phyloP scores from a whole-genome alignment of 2,113 vertebrate genomes.

The Solea solea region DNA sequence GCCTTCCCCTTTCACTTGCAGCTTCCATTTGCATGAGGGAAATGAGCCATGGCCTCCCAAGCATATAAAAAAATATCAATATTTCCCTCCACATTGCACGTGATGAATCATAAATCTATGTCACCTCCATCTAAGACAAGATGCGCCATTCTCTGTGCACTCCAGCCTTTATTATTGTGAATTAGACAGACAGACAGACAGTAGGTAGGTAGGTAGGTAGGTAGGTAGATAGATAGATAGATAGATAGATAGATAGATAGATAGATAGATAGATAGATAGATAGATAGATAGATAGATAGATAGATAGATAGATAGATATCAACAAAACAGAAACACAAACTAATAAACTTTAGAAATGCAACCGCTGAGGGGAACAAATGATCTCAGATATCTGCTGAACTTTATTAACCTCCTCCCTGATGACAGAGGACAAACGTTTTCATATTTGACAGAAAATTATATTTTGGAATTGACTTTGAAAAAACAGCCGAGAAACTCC shows the following conservation, averaged over 20 bases:
- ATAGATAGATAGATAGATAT: no score
- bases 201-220: no score
- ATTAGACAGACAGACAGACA: neutral
- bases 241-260: no score
- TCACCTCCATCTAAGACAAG: neutral
- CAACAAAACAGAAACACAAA: no score
- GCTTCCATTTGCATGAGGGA: constrained; percentile 81
- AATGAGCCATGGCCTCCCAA: constrained; percentile 68
- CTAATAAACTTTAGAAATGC: no score
- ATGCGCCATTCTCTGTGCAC: neutral
- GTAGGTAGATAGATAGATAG: no score
- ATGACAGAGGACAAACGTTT: neutral
- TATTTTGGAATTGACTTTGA: neutral
- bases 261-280: no score
- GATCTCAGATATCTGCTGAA: no score
- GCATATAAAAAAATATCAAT: constrained; percentile 25
- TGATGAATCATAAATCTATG: constrained; percentile 20
- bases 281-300: no score
- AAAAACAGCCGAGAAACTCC: neutral
- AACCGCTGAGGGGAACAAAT: no score
- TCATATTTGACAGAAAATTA: neutral
- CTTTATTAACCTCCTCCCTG: no score
- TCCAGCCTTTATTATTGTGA: neutral
- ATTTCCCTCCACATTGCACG: constrained; percentile 38
- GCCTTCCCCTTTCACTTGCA: constrained; percentile 58